A percentile compares a stretch with the other conserved stretches of the same genome.
phyloP scores from a whole-genome alignment of 2,888 invertebrate genomes.

The Amaurobius ferox region DNA sequence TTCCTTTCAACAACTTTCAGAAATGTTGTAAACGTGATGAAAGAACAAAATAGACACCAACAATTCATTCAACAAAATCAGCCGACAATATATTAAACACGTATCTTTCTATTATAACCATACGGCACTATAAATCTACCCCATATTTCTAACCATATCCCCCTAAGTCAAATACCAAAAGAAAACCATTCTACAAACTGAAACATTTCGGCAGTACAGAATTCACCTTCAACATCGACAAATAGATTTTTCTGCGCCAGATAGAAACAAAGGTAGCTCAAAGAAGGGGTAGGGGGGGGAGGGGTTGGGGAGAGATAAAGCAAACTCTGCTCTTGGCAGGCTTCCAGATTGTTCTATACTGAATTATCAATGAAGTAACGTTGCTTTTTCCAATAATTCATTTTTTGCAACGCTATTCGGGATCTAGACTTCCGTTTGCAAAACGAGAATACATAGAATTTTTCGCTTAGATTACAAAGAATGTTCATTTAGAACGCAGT shows the following conservation, averaged over 20 bases:
- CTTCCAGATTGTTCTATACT: constrained; percentile 59
- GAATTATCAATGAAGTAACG: constrained; percentile 62
- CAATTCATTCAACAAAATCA: no score
- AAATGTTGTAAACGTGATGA: no score
- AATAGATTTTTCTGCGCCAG: constrained; percentile 43
- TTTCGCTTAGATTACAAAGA: not conserved
- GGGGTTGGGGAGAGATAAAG: constrained; percentile 12
- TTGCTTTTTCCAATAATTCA: constrained; percentile 67
- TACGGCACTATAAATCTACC: no score
- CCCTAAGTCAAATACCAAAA: not conserved
- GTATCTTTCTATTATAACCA: no score
- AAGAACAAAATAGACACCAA: no score
- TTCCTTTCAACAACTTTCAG: no score
- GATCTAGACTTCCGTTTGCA: constrained; percentile 13
- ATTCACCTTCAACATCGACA: constrained; percentile 40
- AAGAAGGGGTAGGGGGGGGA: not conserved
- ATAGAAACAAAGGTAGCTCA: constrained; percentile 36
- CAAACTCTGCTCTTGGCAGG: constrained; percentile 40
- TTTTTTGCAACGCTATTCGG: constrained; percentile 29
- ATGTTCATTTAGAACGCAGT: not conserved
- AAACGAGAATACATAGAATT: not conserved
- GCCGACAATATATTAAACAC: no score
- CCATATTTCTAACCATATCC: no score
- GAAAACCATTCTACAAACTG: not conserved
- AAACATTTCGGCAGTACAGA: constrained; percentile 1